Evolutionary conservation across 2,797 vertebrate genomes (phyloP), one percentile per base, ranked within the genome.

Genomic region (Lagocephalus sceleratus): DNA sequence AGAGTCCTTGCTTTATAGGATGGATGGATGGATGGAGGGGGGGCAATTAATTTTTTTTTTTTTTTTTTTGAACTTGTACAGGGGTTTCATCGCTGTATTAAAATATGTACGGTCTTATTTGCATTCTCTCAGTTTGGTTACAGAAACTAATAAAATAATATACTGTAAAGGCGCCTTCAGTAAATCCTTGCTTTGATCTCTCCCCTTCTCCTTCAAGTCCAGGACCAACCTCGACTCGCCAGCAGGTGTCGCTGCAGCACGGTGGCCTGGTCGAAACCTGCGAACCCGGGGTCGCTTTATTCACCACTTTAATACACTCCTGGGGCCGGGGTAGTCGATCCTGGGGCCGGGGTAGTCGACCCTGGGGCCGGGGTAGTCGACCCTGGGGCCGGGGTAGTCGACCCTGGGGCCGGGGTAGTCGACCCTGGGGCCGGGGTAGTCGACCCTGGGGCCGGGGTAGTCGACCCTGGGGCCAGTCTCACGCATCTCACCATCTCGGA

Each of bases 81-180:
- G 94, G 95, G 94, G 93, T 95, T 94, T 94, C 89, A 90, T 88
- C 94, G 93, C 94, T 98, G 94, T 98, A 98, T 96, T 94, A 96
- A 92, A 97, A 96, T 95, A 98, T 96, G 95, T 98, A 98, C 88
- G 94, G 94, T 98, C 95, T 98, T 99, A 98, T 96, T 98, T 98
- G 97, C 95, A 94, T 97, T 92, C 85, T 92, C 87, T 90, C 94
- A 93, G 95, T 99, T 99, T 99, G 95, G 95, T 97, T 98, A 98
- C 95, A 96, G 93, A 98, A 97, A 98, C 96, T 98, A 99, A 98
- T 99, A 98, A 99, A 98, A 94, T 97, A 96, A 92, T 91, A 92
- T 98, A 96, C 94, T 96, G 93, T 95, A 93, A 90, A 95, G 74
- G 79, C 59, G 66, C 54, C 66, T 63, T 71, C 57, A 45, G 26